Evolutionary conservation across 2,113 vertebrate genomes (phyloP), one percentile per base, ranked within the genome.

Genomic region (Peromyscus californicus): DNA sequence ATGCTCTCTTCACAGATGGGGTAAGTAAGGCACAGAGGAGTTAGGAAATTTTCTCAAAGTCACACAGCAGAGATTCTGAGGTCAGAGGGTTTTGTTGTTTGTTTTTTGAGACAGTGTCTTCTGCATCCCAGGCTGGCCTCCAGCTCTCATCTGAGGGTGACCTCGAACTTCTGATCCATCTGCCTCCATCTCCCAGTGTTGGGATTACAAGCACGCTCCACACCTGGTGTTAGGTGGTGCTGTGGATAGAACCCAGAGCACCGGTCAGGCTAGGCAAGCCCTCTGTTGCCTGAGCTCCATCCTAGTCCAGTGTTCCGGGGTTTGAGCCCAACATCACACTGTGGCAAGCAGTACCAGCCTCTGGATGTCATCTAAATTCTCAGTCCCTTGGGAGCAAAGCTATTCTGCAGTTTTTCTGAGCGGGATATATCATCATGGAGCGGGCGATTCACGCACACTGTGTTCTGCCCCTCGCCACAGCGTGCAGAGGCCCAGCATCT

Each of bases 331-430:
- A 0, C 7, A 0, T 4, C 19, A 15, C 10, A 1, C 6, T 4
- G 11, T 33, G 24, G 13, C 42, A 1, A 16, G 39, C 17, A 70
- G 70, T 24, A 26, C 84, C 51, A 33, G 21, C 10, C 48, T 33
- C 4, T 1, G 0, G 1, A 4, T 7, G 12, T n/a, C 13, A 0
- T 36, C 1, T 57, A 1, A 3, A 5, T 29, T 21, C 24, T 24
- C 84, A 57, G 57, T 33, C 70, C 26, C 31, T 42, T 3, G 22
- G n/a, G 76, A 24, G 22, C 17, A 36, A 16, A 15, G 7, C 12
- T 33, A 21, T 24, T 1, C 3, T 8, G 1, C 17, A 3, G 48
- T 26, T 36, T 19, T 12, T 6, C 19, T 33, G 26, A 65, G 17
- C 2, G 22, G 61, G 51, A 15, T 2, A 24, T 29, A 0, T 16